These are phyloP conservation scores for Girardinus metallicus DNA, from an alignment of 2,797 vertebrate genomes.

Conservation along the genomic window DNA sequence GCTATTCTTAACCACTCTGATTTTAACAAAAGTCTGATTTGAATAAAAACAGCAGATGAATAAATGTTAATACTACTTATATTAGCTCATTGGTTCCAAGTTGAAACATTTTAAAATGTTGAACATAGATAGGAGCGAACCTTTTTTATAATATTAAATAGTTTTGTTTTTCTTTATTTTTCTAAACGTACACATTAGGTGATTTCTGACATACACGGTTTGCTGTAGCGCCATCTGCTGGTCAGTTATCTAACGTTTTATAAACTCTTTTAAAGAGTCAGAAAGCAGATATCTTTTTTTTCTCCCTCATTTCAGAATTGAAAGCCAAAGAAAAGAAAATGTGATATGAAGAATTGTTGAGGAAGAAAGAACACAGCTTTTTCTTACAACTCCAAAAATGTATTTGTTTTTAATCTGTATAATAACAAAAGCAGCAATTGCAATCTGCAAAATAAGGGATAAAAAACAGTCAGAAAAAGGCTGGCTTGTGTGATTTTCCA, in stretches of 20 bases:
- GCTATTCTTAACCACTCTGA: not conserved
- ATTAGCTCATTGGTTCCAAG: not conserved
- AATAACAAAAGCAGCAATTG: not conserved
- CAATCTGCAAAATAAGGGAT: not conserved
- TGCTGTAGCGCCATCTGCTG: slow-evolving; percentile 51
- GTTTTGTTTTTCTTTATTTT: not conserved
- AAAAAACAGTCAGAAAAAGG: not conserved
- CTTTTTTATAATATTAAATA: not conserved
- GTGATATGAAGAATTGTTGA: not conserved
- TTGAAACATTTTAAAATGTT: not conserved
- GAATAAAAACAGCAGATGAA: not conserved
- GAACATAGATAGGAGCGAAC: not conserved
- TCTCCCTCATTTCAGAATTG: not conserved
- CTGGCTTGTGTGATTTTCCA: not conserved
- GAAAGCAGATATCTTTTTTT: slow-evolving; percentile 12
- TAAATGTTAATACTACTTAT: not conserved
- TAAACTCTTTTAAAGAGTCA: slow-evolving; percentile 9
- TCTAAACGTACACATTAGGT: too few species aligned
- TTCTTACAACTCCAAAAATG: not conserved
- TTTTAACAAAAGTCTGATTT: not conserved
- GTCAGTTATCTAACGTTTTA: slow-evolving; percentile 14
- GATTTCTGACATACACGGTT: not conserved
- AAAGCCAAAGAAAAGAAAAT: slow-evolving; percentile 1
- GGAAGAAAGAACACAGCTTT: not conserved
- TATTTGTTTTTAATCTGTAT: not conserved